Base-by-base conservation (phyloP, 2,113 vertebrate species). In the Myrmecophaga tridactyla region DNA sequence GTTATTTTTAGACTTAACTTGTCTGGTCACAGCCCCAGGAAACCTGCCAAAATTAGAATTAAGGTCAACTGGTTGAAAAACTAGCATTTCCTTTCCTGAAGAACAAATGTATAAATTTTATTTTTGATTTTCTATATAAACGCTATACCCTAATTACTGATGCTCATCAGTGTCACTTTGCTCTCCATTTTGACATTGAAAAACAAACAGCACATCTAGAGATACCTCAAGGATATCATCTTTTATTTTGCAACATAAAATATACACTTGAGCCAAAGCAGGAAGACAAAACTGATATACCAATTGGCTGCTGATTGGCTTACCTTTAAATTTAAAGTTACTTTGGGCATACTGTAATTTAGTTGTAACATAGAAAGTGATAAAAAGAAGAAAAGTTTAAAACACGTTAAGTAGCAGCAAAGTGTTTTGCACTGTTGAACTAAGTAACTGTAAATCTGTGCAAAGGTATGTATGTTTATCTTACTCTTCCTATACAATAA, bases 141-240 rank as follows among this genome's bases (percentile, higher is more conserved):
- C 97, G 98, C 98, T 98, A 97, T 98, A 98, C 98, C 98, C 97
- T 98, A 98, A 98, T 98, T 98, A 98, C 98, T 98, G 98, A 98
- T 98, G 98, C 98, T 98, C 98, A 98, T 99, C 98, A 98, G 98
- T 98, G 99, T 99, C 99, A 99, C 98, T 99, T 99, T 98, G 99
- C 98, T 99, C 99, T 99, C 99, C 98, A 99, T 99, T 99, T 99
- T 99, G 99, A 99, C 99, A 43, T 99, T 98, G 98, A 99, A 99
- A 99, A 99, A 98, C 97, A 95, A 39, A 99, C 99, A 99, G 23
- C 72, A 98, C 99, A 99, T 98, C 97, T 99, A 99, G 98, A 98
- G 98, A 99, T 99, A 99, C 99, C 99, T 99, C 99, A 99, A 99
- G 98, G 97, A 98, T 97, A 97, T 97, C 84, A 96, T 95, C 98